Base-by-base conservation (phyloP, 2,113 vertebrate species). In the Microcebus griseorufus region DNA sequence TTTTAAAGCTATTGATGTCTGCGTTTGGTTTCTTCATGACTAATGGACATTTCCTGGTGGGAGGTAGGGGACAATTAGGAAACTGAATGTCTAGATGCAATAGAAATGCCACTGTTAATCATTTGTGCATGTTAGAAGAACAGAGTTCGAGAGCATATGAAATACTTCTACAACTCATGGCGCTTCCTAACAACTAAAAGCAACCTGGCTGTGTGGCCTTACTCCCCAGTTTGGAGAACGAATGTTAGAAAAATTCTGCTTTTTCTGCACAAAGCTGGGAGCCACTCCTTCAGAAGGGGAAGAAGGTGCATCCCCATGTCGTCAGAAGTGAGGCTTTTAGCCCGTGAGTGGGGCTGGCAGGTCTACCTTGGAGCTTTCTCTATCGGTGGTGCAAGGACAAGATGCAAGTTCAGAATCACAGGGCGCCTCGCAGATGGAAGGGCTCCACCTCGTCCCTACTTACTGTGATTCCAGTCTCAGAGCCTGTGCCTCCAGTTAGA, bases 181-280 rank as follows among this genome's bases (percentile, higher is more conserved):
- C 27, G 32, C 64, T 88, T 70, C 34, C n/a, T 65, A 60, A 60
- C 20, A 83, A 55, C 39, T 53, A 73, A 67, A 87, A 90, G 76
- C 67, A 94, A 39, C 53, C 72, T 82, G 81, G 12, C n/a, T 94
- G 81, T 91, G 93, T 91, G 94, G 72, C 90, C 88, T 93, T 65
- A 51, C 16, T 78, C 29, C 60, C 3, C 42, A 75, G 55, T 51
- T 39, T 76, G 27, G 45, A 69, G n/a, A 67, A 90, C 78, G 76
- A 88, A 67, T 58, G 37, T 64, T 88, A 4, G 62, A 73, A 83
- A 86, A 79, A 86, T 87, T 78, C 75, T 94, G 25, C 42, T 88
- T 94, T 92, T 18, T 25, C 0, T 16, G 80, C 45, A 22, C 42
- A 55, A 51, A 51, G 5, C 64, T 60, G 34, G 70, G 76, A 72